Percentiles rank a stretch among this genome's conserved stretches.
phyloP scores from a whole-genome alignment of 2,888 invertebrate species.

The Ornithoptera alexandrae region DNA sequence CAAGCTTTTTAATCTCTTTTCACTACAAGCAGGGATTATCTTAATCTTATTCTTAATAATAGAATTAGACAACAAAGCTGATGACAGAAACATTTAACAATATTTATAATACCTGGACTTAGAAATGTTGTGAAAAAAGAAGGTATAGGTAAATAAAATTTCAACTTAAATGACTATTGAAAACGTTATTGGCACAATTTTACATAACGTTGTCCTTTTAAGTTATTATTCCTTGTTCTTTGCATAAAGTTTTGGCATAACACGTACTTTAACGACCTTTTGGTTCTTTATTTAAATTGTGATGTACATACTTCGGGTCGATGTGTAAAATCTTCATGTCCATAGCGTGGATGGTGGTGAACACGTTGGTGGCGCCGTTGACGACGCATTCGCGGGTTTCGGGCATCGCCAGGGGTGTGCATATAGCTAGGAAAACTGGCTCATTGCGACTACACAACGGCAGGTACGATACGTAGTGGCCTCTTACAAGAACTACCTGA shows the following conservation, averaged over 20 bases:
- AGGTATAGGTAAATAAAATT: not conserved
- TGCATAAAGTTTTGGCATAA: conserved; percentile 14
- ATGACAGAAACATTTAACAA: not conserved
- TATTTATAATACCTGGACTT: not conserved
- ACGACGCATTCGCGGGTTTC: conserved; percentile 97
- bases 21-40: not conserved
- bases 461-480: conserved; percentile 95
- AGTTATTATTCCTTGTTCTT: conserved; percentile 17
- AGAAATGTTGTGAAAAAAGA: not conserved
- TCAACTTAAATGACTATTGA: not conserved
- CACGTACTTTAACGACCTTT: conserved; percentile 23
- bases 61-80: not conserved
- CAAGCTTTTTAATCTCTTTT: too few species aligned
- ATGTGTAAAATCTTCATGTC: conserved; percentile 98
- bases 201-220: conserved; percentile 12
- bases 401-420: conserved; percentile 98
- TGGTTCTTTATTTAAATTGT: conserved; percentile 14
- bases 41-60: not conserved
- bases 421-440: conserved; percentile 97
- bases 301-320: conserved; percentile 91
- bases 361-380: conserved; percentile 98
- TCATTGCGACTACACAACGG: conserved; percentile 96
- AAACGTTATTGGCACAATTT: conserved; percentile 3
- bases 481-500: conserved; percentile 96
- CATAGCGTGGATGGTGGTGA: conserved; percentile 97